Evolutionary conservation across 2,113 vertebrate species (phyloP), one percentile per base, ranked within the genome.

Genomic region (Alces alces): DNA sequence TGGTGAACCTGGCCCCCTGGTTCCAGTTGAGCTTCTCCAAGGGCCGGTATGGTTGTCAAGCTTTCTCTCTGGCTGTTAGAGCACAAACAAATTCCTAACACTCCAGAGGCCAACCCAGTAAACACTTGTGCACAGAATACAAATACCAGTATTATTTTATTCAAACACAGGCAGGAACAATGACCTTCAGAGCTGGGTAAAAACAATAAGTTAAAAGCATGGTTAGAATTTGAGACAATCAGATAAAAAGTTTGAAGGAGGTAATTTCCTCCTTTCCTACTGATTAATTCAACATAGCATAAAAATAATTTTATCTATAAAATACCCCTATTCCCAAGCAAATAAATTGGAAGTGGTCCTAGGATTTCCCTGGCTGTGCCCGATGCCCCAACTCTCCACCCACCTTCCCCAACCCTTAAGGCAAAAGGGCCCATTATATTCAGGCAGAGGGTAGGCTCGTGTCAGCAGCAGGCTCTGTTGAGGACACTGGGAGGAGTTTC

Each of bases 111-210:
- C 19, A 70, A 88, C 8, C 54, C 66, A 60, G 6, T 1, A 19
- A 91, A 97, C 13, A 94, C 14, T 61, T 61, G 33, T 47, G 16
- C 39, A 86, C 11, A 54, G 27, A 96, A 70, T 17, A 93, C 87
- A 98, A 98, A 97, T 89, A 97, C 10, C 45, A 93, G 23, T 21
- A 66, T 33, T 27, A 61, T 96, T 99, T 99, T 99, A 99, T 98
- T 99, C 89, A 96, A 97, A 94, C 33, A 97, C 15, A 94, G 47
- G 76, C 39, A 91, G 76, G 87, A 88, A 96, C 36, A 98, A 94
- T 61, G 36, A 52, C 7, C n/a, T 91, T 97, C 21, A 57, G n/a
- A 93, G 76, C 86, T 93, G 45, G 36, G 86, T 97, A 97, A 86
- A 98, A 98, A 98, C 58, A 98, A 88, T 98, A 98, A 98, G 33